Evolutionary conservation across 2,113 vertebrate genomes (phyloP).

Genomic region (Bombycilla garrulus): DNA sequence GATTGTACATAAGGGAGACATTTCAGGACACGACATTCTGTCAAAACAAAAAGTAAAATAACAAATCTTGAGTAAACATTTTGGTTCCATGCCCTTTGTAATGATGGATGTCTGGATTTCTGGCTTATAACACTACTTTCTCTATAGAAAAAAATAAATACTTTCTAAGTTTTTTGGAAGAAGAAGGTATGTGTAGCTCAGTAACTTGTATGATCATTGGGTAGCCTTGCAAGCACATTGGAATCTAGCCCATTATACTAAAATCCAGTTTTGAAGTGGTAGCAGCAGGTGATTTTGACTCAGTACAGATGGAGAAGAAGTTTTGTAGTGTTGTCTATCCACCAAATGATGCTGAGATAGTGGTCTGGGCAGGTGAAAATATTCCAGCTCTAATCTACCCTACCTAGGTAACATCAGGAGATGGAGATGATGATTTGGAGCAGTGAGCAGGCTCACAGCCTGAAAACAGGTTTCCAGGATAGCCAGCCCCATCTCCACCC

Average conservation of each 20-base stretch:
- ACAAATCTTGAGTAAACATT: background rate
- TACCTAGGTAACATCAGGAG: background rate
- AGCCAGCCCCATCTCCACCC: background rate
- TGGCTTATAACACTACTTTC: background rate
- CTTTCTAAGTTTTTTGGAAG: background rate
- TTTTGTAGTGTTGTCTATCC: background rate
- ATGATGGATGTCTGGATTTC: background rate
- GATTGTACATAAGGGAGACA: conserved; percentile 33
- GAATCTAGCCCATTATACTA: background rate
- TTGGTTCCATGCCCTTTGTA: background rate
- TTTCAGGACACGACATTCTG: background rate
- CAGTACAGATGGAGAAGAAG: background rate
- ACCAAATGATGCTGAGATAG: background rate
- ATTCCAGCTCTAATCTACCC: background rate
- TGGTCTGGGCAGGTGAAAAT: background rate
- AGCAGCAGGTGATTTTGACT: background rate
- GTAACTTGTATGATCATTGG: background rate
- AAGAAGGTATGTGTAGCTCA: background rate
- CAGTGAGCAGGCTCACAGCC: accelerated
- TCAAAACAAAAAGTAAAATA: conserved; percentile 10
- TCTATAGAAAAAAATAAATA: background rate
- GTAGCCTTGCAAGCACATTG: background rate
- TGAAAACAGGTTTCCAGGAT: background rate
- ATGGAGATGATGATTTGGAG: background rate
- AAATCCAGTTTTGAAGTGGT: background rate